Conservation (phyloP, 1,140 invertebrate species). For the Heliconius himera region DNA sequence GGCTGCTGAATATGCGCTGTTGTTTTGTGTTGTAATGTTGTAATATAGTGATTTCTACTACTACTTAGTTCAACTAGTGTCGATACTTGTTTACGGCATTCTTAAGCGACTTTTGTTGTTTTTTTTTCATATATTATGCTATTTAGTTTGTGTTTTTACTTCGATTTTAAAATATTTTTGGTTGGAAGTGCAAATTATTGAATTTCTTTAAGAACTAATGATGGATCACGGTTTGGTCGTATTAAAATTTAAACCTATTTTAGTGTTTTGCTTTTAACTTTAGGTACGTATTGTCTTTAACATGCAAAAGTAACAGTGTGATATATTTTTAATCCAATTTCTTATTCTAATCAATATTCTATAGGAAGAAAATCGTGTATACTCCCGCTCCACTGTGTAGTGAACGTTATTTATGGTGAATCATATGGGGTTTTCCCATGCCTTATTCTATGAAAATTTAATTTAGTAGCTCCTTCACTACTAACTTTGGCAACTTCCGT, state of each 20-base stretch:
- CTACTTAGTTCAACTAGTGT: neutral
- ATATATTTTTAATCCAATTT: too few relatives aligned
- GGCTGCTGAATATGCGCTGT: neutral
- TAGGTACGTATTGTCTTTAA: too few relatives aligned
- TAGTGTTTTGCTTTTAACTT: too few relatives aligned
- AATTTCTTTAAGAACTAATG: too few relatives aligned
- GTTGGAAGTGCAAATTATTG: too few relatives aligned
- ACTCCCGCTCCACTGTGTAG: neutral
- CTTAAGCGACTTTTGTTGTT: too few relatives aligned
- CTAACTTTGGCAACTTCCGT: too few relatives aligned
- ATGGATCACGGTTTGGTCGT: too few relatives aligned
- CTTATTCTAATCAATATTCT: neutral
- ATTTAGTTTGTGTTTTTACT: neutral
- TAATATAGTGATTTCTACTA: neutral
- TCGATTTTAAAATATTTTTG: too few relatives aligned
- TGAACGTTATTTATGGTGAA: neutral
- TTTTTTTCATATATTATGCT: neutral
- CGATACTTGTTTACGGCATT: neutral
- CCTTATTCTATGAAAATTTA: neutral
- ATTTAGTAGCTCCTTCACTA: neutral
- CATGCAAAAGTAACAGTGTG: too few relatives aligned
- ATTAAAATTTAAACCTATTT: too few relatives aligned
- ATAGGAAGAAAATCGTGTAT: neutral
- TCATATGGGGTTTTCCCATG: conserved; percentile 6
- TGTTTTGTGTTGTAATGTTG: neutral